Evolutionary conservation across 1,140 invertebrate genomes (phyloP), one percentile per base, ranked within the genome.

Genomic region (Elymnias hypermnestra): DNA sequence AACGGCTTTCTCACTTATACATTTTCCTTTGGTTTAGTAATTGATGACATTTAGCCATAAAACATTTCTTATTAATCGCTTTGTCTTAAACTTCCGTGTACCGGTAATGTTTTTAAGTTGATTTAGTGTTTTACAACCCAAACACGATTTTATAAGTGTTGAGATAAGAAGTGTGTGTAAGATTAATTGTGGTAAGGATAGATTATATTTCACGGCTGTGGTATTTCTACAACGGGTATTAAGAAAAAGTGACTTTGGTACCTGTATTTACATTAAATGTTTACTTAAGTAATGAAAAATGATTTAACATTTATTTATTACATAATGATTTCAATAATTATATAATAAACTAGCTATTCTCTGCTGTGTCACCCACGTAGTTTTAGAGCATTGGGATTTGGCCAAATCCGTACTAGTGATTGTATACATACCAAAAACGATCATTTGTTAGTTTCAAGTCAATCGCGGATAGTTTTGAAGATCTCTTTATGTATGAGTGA

Each of bases 151-250:
- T 51, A 51, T 51, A 43, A 39, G 26, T 25, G 43, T 48, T 29
- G 44, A 63, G 52, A 66, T 63, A 61, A 68, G 62, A 72, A 75
- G 61, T 68, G 64, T 68, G 72, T 69, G 45, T 36, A 65, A 76
- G 72, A 82, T 82, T 81, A 79, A 83, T 81, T 67, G 67, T 41
- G 57, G 43, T 64, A 72, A 63, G 48, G 57, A 71, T 58, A 72
- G 70, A 78, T 81, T 70, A 81, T 61, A 63, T 79, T 74, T 68
- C 63, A 77, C 49, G 63, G 59, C 50, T 58, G 60, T 68, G 57
- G 67, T 79, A 72, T 57, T 72, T 77, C 13, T 12, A 12, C 3
- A 5, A 29, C 9, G 3, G 10, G 2, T 5, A 29, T n/a, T 6
- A 25, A 2, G 23, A 8, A 29, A 1, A 26, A 13, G 13, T 12